Evolutionary conservation across 2,888 invertebrate species (phyloP), one percentile per base, ranked within the genome.

Genomic region (Drosophila affinis): DNA sequence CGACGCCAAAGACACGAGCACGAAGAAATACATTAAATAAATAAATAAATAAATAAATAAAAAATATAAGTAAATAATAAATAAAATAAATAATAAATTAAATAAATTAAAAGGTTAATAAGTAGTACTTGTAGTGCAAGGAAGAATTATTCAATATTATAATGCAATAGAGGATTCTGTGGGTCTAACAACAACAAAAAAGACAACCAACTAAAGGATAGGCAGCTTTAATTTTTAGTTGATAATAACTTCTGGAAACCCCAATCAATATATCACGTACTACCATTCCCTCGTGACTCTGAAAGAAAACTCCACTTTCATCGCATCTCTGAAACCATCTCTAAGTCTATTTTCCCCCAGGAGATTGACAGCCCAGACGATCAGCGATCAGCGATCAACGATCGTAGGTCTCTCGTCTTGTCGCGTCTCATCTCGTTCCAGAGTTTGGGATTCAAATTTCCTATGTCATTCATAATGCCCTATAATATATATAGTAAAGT

Each of bases 401-500:
- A 67, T 71, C 73, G 60, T 72, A 72, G 72, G 39, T 39, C 39
- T 39, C 39, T 29, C 29, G 24, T 24, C 24, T 24, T 24, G 24
- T 24, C 32, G 10, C 32, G 39, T 34, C 14, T 27, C 27, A 9
- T 27, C 9, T 27, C 27, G 27, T 59, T 53, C 64, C 54, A 47
- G 46, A n/a, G 27, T 44, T 55, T 29, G 44, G 27, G 74, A 58
- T 63, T 75, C 70, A 69, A 68, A 61, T 74, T 74, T 74, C 74
- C 39, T 18, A 34, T 48, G 55, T 54, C 69, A 62, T 70, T 62
- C 61, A 77, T 80, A 62, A 55, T 71, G 76, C 79, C 39, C 79
- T 61, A 78, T 72, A 78, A 83, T 86, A 88, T 80, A 86, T 86
- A 72, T 72, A 76, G 72, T 87, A 87, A 87, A 87, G 67, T 86